Conservation (phyloP, 2,888 invertebrate species). For the Drosophila seclusa region DNA sequence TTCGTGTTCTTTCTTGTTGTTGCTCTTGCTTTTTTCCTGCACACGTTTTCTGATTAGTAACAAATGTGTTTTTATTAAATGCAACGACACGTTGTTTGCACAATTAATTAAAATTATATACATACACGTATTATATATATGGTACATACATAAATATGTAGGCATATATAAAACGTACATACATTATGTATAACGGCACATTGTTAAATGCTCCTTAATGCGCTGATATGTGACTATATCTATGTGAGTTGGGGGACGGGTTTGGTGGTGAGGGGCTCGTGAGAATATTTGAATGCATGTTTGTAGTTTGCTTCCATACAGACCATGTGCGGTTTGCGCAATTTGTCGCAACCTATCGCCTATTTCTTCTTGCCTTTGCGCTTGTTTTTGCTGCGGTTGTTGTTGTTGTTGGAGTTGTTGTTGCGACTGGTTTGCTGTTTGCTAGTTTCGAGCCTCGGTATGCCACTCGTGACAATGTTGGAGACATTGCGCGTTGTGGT, state of each 20-base stretch:
- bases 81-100: slow-evolving; percentile 72
- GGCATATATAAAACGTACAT: slow-evolving; percentile 33
- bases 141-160: slow-evolving; percentile 36
- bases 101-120: slow-evolving; percentile 65
- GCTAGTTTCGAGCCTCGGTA: slow-evolving; percentile 70
- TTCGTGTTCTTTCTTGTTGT: slow-evolving; percentile 34
- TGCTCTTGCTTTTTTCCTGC: slow-evolving; percentile 24
- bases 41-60: slow-evolving; percentile 71
- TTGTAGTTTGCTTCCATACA: slow-evolving; percentile 38
- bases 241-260: slow-evolving; percentile 17
- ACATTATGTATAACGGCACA: slow-evolving; percentile 43
- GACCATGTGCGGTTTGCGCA: slow-evolving; percentile 62
- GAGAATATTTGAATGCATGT: slow-evolving; percentile 32
- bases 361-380: slow-evolving; percentile 79
- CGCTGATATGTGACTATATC: slow-evolving; percentile 60
- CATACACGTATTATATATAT: slow-evolving; percentile 42
- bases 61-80: slow-evolving; percentile 75
- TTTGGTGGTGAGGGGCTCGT: slow-evolving; percentile 18
- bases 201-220: slow-evolving; percentile 27
- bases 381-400: slow-evolving; percentile 74
- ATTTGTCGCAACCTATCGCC: slow-evolving; percentile 23
- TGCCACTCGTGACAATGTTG: slow-evolving; percentile 83
- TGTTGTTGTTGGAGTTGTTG: slow-evolving; percentile 49
- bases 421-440: slow-evolving; percentile 46
- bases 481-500: slow-evolving; percentile 83